Evolutionary conservation across 1,140 invertebrate genomes (phyloP), one percentile per base, ranked within the genome.

Genomic region (Meloidogyne chitwoodi): DNA sequence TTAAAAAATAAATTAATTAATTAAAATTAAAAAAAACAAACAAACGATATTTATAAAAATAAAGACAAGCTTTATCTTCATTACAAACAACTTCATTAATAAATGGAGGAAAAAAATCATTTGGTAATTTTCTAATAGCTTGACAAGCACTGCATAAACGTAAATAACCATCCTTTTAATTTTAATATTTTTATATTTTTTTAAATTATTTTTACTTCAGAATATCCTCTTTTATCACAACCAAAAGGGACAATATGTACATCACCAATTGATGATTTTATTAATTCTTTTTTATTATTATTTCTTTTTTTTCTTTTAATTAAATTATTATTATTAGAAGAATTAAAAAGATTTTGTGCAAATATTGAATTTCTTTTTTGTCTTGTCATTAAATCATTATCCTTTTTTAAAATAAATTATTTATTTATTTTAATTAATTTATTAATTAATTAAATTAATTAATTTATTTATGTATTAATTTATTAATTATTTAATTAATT

Each of bases 71-170:
- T 65, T 87, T 86, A 79, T 86, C 85, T 68, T 86, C 84, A 73
- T 86, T 86, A 66, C 85, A 86, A 68, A 84, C 84, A 16, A 86
- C 86, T 80, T 86, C 85, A 68, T 86, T 86, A 72, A 86, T 86
- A 76, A 86, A 86, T 16, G 85, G 85, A 61, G 85, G 85, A 63
- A 86, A 86, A 70, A 87, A 86, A 22, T 82, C 78, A 63, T 87
- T 85, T 10, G 85, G 85, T 29, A 86, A 67, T 71, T 85, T 81
- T 65, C 85, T 77, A 77, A 86, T 86, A 6, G 83, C 79, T 69
- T 86, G 85, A 71, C 85, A 86, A 8, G 86, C 86, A 29, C 86
- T 83, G 31, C 85, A 86, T 29, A 86, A 77, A 38, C 85, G 56
- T 44, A 86, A 73, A 76, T 86, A 86, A 22, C 85, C 86, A 65